Conservation (phyloP, 2,113 vertebrate genomes). For the Amblyornis subalaris region DNA sequence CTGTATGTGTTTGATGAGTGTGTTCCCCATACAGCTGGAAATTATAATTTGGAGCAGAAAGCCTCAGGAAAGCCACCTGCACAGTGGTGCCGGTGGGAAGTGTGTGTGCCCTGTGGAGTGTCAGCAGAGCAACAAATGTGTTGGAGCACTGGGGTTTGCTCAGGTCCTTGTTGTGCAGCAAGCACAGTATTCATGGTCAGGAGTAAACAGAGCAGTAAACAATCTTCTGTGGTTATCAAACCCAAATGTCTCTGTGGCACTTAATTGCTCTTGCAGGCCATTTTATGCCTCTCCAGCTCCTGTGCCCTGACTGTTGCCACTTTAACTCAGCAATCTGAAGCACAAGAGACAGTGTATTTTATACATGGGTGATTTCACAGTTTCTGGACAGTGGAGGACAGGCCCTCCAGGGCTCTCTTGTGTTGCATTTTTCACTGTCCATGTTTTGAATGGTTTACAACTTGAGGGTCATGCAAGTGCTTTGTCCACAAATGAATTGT, state of each 20-base stretch:
- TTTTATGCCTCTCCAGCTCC: neutral
- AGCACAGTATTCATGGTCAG: neutral
- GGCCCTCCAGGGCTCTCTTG: neutral
- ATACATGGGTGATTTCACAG: neutral
- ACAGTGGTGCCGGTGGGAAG: neutral
- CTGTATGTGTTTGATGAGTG: neutral
- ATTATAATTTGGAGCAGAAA: neutral
- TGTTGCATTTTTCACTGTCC: neutral
- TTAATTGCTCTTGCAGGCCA: neutral
- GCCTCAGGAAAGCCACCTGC: neutral
- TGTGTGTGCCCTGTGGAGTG: rapidly evolving
- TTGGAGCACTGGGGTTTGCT: rapidly evolving
- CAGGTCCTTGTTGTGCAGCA: neutral
- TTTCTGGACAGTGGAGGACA: neutral
- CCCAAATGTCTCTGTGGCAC: neutral
- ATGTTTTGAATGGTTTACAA: neutral
- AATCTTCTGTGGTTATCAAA: neutral
- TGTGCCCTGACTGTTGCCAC: neutral
- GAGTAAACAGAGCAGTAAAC: slow-evolving; percentile 5
- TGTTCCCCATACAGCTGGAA: neutral
- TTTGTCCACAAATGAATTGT: neutral
- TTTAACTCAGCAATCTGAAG: slow-evolving; percentile 2
- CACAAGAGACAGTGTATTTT: neutral
- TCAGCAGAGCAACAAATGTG: neutral
- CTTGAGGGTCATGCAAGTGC: neutral